Base-by-base conservation (phyloP, 2,113 vertebrate genomes). In the Oophaga pumilio region DNA sequence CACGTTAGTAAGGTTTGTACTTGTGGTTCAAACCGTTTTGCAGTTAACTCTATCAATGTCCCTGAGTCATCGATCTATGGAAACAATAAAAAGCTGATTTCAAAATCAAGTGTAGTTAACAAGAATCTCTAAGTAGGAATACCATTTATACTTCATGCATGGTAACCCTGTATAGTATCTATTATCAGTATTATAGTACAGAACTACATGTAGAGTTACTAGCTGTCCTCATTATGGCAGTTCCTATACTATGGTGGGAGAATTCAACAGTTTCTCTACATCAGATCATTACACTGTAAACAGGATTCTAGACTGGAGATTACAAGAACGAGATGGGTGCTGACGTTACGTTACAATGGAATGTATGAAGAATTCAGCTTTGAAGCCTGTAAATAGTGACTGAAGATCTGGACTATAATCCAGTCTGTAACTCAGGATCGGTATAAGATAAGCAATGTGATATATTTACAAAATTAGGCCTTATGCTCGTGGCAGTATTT, bases 31-130 rank as follows among this genome's bases (percentile, higher is more conserved):
- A 85, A 56, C 68, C 92, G 86, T 15, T 88, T 85, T 0, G 80
- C n/a, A 0, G 89, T 88, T 71, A 93, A 57, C 64, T 90, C 85
- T 0, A 93, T 50, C 9, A 93, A 95, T 0, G 88, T 89, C 49
- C 93, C 88, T 0, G 92, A 92, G 68, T 91, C 89, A 0, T 93
- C 93, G 0, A 93, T 89, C 93, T 94, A 77, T 33, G 79, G 85
- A 88, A 66, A 77, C 9, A 7, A 28, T 2, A 81, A 59, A 56
- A 11, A 62, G 56, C 17, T 33, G 14, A 60, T 60, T 80, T 80
- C 26, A 15, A 60, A 6, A 20, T 33, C 8, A 80, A 50, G 22
- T 4, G 18, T 11, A 43, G 33, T 43, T 43, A 43, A 56, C 1
- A 8, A 8, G 53, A 11, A 56, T 56, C 9, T 56, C 8, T 56